Base-by-base conservation (phyloP, 2,113 vertebrate species). In the Electrona antarctica region DNA sequence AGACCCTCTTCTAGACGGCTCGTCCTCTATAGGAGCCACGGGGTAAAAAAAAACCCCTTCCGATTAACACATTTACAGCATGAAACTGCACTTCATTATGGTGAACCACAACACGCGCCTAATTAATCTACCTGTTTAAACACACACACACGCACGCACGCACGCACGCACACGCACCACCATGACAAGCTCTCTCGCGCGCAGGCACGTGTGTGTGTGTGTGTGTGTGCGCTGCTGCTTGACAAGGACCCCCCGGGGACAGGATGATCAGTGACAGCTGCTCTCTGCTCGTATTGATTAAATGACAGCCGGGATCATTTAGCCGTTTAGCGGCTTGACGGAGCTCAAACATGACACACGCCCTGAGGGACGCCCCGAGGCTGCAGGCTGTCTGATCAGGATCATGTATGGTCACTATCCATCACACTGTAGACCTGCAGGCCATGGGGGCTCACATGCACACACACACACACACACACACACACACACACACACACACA, bases 201-300 rank as follows among this genome's bases (percentile, higher is more conserved):
- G n/a, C n/a, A n/a, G n/a, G n/a, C n/a, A n/a, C n/a, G n/a, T n/a
- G n/a, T n/a, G n/a, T n/a, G n/a, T n/a, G n/a, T n/a, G n/a, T n/a
- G n/a, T n/a, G n/a, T n/a, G n/a, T n/a, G n/a, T n/a, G n/a, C n/a
- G n/a, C n/a, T n/a, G n/a, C n/a, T 41, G 33, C 76, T 79, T 78
- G 79, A 87, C 83, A 82, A 82, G 6, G 71, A 68, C 74, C 84
- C 90, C 10, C 33, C 3, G 87, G 91, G 91, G 89, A 91, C 85
- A 88, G 73, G 89, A 91, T 93, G 90, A 93, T 94, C 93, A 81
- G 87, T 92, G 95, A 95, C 94, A 96, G 94, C 94, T 94, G 93
- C 93, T 85, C 89, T 89, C 87, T 93, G 85, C 86, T 92, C 85
- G 80, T 91, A 95, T 97, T 88, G 94, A 97, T 96, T 96, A 95